Base-by-base conservation (phyloP, 1,140 invertebrate species). In the Trichogramma pretiosum region DNA sequence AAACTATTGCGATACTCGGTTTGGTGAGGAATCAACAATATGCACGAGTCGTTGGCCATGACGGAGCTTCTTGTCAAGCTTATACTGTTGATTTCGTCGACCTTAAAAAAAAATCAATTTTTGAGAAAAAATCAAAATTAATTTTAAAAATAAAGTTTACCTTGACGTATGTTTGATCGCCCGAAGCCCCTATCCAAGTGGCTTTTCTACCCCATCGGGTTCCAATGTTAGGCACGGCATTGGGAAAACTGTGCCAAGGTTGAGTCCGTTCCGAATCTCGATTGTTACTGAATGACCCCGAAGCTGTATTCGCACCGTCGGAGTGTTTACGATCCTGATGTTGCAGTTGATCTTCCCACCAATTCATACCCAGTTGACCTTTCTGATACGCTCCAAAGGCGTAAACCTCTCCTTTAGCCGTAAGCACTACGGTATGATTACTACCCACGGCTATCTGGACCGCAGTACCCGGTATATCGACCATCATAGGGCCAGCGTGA, bases 141-240 rank as follows among this genome's bases (percentile, higher is more conserved):
- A 23, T 23, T 17, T 40, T 10, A 40, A 40, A 24, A 40, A 24
- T 14, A 1, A 14, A 7, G 9, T 32, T n/a, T 37, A 49, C 81
- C 68, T 93, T 92, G 14, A 98, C 75, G 58, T 90, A 95, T 3
- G 94, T 98, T 66, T 94, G 88, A 74, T 98, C 93, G 1, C 89
- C 92, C 23, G 89, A 90, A 16, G 93, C 93, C 2, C 87, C 85
- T 22, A 98, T 80, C 91, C 91, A 96, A 3, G 88, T 92, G 0
- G 92, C 93, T 61, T 87, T 80, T 55, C 89, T 80, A 5, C 82
- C 85, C 74, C 80, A 79, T 35, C 78, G 75, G 0, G 84, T 80
- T 1, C 88, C 88, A 35, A 90, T 74, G 34, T 87, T 81, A 10
- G 88, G 82, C 9, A 97, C 82, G 16, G 79, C 71, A 7, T 82